Evolutionary conservation across 2,888 invertebrate species (phyloP), one percentile per base, ranked within the genome.

Genomic region (Nezara viridula): DNA sequence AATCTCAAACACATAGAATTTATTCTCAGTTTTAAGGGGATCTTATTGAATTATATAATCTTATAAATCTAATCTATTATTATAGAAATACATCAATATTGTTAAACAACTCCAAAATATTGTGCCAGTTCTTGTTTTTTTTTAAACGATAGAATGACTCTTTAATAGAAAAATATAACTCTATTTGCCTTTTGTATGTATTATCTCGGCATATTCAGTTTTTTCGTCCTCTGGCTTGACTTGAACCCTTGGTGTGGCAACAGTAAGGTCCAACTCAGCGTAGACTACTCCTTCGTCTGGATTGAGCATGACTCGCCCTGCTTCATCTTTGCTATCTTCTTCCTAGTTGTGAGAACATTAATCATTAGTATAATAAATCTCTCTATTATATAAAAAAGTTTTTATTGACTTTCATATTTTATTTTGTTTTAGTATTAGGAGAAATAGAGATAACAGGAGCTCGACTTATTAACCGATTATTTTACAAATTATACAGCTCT

Each of bases 191-290:
- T 95, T 95, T 0, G 95, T 94, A 93, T 97, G 97, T 0, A 97
- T 95, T 89, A 97, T 97, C 93, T 97, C 97, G 0, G 97, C 97
- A 92, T 97, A 97, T 92, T 96, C 96, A 6, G 96, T 96, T 92
- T 95, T 94, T 91, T 95, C 96, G 2, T 95, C 95, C 50, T 91
- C 91, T 5, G 89, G 89, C 27, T 91, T 89, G 0, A 91, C 90
- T 37, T 85, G 81, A 19, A 85, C 52, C 50, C 32, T 19, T 4
- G 89, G 66, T 2, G 77, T 88, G 21, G 88, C 50, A 85, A 89
- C 90, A 24, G 89, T 89, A 86, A 96, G 93, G 90, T 96, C 95
- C 90, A 96, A 93, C 92, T 96, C 96, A 2, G 96, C 96, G 93
- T 96, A 96, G 5, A 96, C 96, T 73, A 96, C 94, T 90, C 95